Percentiles rank a stretch among this genome's conserved stretches.
phyloP scores from a whole-genome alignment of 1,140 invertebrate species.

The Liolophura sinensis region DNA sequence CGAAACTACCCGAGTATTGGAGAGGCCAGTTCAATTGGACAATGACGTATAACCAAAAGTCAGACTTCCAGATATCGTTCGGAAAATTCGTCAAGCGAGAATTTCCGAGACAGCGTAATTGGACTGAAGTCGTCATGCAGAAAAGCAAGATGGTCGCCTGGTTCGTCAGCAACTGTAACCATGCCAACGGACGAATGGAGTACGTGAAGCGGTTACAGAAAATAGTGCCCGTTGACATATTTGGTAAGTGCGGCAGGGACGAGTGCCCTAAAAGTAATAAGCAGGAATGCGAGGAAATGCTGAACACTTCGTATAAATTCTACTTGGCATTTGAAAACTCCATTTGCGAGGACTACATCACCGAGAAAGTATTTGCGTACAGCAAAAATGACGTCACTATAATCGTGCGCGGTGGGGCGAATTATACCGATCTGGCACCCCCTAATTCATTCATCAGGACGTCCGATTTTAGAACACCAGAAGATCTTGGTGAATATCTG shows the following conservation, averaged over 20 bases:
- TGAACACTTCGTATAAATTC: conserved; percentile 94
- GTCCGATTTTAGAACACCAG: conserved; percentile 85
- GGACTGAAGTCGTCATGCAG: background rate
- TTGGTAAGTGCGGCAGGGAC: background rate
- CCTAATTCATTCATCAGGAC: conserved; percentile 87
- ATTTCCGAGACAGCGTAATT: no score
- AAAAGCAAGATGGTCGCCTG: background rate
- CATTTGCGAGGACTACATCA: conserved; percentile 56
- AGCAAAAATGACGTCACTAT: conserved; percentile 7
- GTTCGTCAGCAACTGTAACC: no score
- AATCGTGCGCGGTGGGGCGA: conserved; percentile 57
- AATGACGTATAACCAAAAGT: no score
- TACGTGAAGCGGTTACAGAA: background rate
- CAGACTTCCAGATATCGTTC: no score
- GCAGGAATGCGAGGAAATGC: conserved; percentile 78
- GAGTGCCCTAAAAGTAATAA: conserved; percentile 45
- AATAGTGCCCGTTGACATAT: background rate
- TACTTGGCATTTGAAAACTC: conserved; percentile 81
- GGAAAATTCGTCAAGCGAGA: no score
- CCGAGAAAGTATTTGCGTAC: conserved; percentile 60
- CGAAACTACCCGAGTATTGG: no score
- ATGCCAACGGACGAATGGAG: background rate
- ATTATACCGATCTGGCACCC: conserved; percentile 42
- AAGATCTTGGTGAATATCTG: conserved; percentile 83
- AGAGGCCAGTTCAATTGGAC: no score